These are phyloP conservation scores for Turritopsis dohrnii DNA, from an alignment of 30 jellyfish, hydroid and myxozoan genomes.

Conservation along the genomic window DNA sequence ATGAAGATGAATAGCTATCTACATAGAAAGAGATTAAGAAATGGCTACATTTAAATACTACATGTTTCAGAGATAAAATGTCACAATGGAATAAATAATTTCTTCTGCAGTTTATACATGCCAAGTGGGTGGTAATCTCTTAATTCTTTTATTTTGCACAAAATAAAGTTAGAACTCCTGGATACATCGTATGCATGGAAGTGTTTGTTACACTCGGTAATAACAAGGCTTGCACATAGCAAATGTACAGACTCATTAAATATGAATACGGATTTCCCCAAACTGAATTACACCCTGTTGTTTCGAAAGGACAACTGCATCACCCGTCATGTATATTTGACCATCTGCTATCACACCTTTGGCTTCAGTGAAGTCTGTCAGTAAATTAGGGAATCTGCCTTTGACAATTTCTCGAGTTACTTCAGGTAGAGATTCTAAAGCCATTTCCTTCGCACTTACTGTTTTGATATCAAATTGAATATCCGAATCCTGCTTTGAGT, in stretches of 20 bases:
- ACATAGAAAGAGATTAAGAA: too few species aligned
- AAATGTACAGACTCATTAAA: neutral
- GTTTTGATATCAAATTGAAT: neutral
- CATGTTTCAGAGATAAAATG: neutral
- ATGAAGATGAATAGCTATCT: too few species aligned
- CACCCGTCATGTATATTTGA: neutral
- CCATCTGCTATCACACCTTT: neutral
- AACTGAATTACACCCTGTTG: neutral
- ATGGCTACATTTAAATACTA: too few species aligned
- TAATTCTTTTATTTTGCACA: neutral
- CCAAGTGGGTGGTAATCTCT: conserved; percentile 1
- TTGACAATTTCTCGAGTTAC: too few species aligned
- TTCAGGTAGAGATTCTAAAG: neutral
- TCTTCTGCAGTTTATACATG: too few species aligned
- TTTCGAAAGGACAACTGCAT: neutral
- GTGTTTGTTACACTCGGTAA: conserved; percentile 1
- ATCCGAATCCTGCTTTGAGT: neutral
- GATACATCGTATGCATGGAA: conserved; percentile 4
- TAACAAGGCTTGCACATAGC: neutral
- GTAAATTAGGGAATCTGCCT: neutral
- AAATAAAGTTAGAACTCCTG: neutral
- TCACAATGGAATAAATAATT: neutral
- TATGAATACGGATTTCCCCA: neutral
- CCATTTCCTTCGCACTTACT: neutral
- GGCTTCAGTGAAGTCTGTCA: neutral